These are phyloP conservation scores for Xerus rutilus DNA, from an alignment of 2,797 vertebrate species.

Conservation along the genomic window DNA sequence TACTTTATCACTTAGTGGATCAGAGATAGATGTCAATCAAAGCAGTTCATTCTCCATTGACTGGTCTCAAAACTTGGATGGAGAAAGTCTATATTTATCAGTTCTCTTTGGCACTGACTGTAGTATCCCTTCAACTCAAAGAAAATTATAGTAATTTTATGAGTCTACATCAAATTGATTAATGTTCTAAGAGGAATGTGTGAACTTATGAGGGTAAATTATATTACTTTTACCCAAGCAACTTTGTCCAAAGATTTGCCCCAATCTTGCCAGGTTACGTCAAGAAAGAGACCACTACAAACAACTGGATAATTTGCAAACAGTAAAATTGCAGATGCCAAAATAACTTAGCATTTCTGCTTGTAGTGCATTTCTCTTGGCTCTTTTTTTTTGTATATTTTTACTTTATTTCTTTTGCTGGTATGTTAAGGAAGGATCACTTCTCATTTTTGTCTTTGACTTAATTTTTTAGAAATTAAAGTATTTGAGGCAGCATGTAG, in stretches of 20 bases:
- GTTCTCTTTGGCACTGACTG: slow-evolving; percentile 60
- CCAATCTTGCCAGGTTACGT: accelerated
- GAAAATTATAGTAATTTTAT: slow-evolving; percentile 66
- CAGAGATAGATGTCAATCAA: not conserved
- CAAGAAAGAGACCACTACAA: not conserved
- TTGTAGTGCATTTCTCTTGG: not conserved
- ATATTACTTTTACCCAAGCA: not conserved
- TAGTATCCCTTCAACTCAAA: slow-evolving; percentile 55
- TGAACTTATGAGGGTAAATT: not conserved
- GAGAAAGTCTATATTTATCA: not conserved
- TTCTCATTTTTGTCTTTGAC: slow-evolving; percentile 35
- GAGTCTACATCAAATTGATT: not conserved
- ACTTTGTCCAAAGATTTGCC: not conserved
- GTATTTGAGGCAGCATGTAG: not conserved
- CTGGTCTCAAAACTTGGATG: not conserved
- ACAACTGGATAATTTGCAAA: not conserved
- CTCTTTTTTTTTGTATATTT: not conserved
- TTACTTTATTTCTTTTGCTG: not conserved
- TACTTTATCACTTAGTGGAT: not conserved
- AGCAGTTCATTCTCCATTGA: not conserved
- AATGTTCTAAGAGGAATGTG: not conserved
- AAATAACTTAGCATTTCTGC: not conserved
- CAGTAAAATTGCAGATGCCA: not conserved
- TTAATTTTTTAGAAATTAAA: slow-evolving; percentile 20
- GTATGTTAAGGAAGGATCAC: not conserved